Evolutionary conservation across 2,113 vertebrate species (phyloP), one percentile per base, ranked within the genome.

Genomic region (Corythaixoides concolor): DNA sequence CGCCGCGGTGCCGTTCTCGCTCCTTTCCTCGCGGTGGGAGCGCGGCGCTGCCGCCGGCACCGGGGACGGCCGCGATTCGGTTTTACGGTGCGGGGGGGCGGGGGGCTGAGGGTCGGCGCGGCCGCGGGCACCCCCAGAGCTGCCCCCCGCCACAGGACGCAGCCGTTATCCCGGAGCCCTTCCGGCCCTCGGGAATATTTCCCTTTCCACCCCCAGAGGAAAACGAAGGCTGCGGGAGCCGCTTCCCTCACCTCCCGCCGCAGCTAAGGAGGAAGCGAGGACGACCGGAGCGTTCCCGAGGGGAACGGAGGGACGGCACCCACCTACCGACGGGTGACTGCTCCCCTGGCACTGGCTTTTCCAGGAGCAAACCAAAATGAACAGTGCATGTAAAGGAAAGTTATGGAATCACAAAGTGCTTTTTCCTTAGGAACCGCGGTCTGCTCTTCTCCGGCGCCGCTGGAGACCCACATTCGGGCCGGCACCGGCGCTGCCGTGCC

Each of bases 281-380:
- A 28, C 39, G 55, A 72, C 47, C 1, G 39, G 49, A 49, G 63
- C 15, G 0, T 16, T 53, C 33, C 5, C 5, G 27, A 15, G 32
- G 17, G 35, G 73, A 55, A 33, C 3, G 6, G 56, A 23, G 24
- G 21, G 74, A 69, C 22, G 50, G 12, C 7, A 47, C 18, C 7
- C 45, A 19, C 45, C 45, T n/a, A n/a, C n/a, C n/a, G 45, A 8
- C 45, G 45, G 45, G 15, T 16, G 45, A 45, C 45, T 18, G n/a
- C 24, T 0, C 20, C 24, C 23, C 47, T 1, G 21, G 28, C 3
- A 1, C 28, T 2, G 49, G 26, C 20, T 67, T 39, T 73, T 56
- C 21, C 17, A 18, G 67, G 35, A 56, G 19, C 52, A 33, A 15
- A 4, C 15, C 32, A 12, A 50, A 66, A 43, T 12, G 23, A 58